Percentiles rank a stretch among this genome's conserved stretches.
phyloP scores from a whole-genome alignment of 2,888 invertebrate genomes.

The Eurytoma californica region DNA sequence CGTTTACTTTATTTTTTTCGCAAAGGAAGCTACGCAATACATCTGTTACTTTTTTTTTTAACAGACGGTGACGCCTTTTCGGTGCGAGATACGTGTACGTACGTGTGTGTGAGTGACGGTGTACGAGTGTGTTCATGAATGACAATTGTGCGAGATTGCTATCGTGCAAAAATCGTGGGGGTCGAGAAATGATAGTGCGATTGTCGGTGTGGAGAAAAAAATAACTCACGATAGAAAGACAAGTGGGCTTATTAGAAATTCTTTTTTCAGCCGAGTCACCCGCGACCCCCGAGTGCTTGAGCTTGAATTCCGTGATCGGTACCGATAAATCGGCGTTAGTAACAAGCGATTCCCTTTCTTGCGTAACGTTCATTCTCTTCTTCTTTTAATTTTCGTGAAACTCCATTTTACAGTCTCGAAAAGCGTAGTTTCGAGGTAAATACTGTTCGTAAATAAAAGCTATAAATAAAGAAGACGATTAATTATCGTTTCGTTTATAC shows the following conservation, averaged over 20 bases:
- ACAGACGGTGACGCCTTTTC: constrained; percentile 26
- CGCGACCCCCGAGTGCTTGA: constrained; percentile 5
- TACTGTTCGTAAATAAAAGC: no score
- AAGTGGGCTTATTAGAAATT: neutral
- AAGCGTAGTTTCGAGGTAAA: no score
- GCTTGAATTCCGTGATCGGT: constrained; percentile 23
- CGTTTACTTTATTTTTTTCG: neutral
- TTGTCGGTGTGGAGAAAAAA: neutral
- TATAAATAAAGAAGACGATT: no score
- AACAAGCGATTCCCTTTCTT: constrained; percentile 39
- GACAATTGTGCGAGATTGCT: constrained; percentile 38
- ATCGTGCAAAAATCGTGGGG: constrained; percentile 37
- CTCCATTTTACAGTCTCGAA: no score
- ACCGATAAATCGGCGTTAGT: constrained; percentile 23
- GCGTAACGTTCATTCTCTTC: constrained; percentile 8
- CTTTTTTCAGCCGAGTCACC: neutral
- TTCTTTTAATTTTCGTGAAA: neutral
- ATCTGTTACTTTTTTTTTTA: constrained; percentile 9
- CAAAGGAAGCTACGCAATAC: constrained; percentile 36
- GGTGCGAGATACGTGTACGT: constrained; percentile 30
- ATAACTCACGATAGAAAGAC: neutral
- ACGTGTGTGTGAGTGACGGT: constrained; percentile 6
- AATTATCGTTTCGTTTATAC: no score
- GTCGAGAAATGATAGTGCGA: neutral
- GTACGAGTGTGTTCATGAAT: constrained; percentile 26